These are phyloP conservation scores for Acanthurus tractus DNA, from an alignment of 2,797 vertebrate genomes.

Conservation along the genomic window DNA sequence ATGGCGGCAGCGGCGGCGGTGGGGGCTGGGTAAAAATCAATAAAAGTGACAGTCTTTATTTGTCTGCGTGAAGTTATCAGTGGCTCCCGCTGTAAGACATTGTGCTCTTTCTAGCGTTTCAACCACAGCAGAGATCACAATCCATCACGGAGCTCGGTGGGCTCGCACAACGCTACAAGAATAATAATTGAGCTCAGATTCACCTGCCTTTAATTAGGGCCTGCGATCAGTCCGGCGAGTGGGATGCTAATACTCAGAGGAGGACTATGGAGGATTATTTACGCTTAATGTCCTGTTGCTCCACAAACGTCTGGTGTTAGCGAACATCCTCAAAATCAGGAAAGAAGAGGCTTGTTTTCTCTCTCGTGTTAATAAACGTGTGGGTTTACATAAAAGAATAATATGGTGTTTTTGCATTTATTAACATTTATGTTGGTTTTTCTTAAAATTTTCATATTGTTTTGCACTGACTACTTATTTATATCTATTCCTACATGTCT, in stretches of 20 bases:
- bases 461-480: too few species aligned
- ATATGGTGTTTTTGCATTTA: not conserved
- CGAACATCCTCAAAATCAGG: constrained; percentile 30
- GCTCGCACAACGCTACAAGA: constrained; percentile 74
- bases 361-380: not conserved
- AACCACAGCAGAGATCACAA: constrained; percentile 83
- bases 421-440: not conserved
- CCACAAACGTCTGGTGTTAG: constrained; percentile 26
- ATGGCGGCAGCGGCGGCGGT: constrained; percentile 15
- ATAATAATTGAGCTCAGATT: constrained; percentile 86
- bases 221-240: constrained; percentile 73
- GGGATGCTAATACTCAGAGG: constrained; percentile 68
- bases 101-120: constrained; percentile 82
- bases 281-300: constrained; percentile 65
- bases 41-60: constrained; percentile 88
- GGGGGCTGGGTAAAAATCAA: constrained; percentile 77
- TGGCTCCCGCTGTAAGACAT: constrained; percentile 83
- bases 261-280: constrained; percentile 62
- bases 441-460: too few species aligned
- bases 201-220: constrained; percentile 87
- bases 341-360: constrained; percentile 2
- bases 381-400: not conserved
- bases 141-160: constrained; percentile 81
- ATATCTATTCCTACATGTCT: too few species aligned
- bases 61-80: constrained; percentile 90